These are phyloP conservation scores for Charaxes varanes DNA, from an alignment of 1,140 invertebrate genomes.

Conservation along the genomic window DNA sequence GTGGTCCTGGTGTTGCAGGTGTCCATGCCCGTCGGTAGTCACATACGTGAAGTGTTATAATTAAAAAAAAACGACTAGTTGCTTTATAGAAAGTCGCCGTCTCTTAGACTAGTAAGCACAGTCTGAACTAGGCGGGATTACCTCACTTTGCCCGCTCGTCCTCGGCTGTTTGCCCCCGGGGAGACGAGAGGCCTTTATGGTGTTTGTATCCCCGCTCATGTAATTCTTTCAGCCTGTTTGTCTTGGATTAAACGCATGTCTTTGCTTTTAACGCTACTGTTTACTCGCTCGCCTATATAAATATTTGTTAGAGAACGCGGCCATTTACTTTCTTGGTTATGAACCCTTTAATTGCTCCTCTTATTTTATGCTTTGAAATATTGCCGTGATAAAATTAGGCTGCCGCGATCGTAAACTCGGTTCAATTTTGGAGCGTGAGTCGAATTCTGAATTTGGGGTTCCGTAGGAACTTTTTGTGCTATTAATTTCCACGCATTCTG, in stretches of 20 bases:
- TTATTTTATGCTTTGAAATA: constrained; percentile 59
- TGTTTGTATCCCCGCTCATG: constrained; percentile 56
- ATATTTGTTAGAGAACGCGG: constrained; percentile 56
- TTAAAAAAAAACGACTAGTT: too few species aligned
- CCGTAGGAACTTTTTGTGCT: too few species aligned
- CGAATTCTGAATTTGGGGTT: too few species aligned
- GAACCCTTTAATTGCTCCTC: constrained; percentile 56
- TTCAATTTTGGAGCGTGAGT: too few species aligned
- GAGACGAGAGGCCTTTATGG: constrained; percentile 39
- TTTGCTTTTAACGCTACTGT: constrained; percentile 68
- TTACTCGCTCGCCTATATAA: constrained; percentile 57
- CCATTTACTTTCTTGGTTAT: constrained; percentile 51
- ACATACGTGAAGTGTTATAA: too few species aligned
- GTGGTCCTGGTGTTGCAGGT: too few species aligned
- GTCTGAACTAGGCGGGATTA: constrained; percentile 46
- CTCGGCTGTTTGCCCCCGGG: constrained; percentile 40
- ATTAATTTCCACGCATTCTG: too few species aligned
- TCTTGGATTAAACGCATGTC: constrained; percentile 66
- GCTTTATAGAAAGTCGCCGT: too few species aligned
- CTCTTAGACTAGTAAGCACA: too few species aligned
- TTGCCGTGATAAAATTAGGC: constrained; percentile 45
- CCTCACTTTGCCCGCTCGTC: constrained; percentile 44
- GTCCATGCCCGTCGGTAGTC: too few species aligned
- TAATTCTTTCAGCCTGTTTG: constrained; percentile 66
- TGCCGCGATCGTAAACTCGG: constrained; percentile 44